A percentile compares a stretch with the other conserved stretches of the same genome.
phyloP scores from a whole-genome alignment of 2,113 vertebrate genomes.

The Anarhynchus alexandrinus region DNA sequence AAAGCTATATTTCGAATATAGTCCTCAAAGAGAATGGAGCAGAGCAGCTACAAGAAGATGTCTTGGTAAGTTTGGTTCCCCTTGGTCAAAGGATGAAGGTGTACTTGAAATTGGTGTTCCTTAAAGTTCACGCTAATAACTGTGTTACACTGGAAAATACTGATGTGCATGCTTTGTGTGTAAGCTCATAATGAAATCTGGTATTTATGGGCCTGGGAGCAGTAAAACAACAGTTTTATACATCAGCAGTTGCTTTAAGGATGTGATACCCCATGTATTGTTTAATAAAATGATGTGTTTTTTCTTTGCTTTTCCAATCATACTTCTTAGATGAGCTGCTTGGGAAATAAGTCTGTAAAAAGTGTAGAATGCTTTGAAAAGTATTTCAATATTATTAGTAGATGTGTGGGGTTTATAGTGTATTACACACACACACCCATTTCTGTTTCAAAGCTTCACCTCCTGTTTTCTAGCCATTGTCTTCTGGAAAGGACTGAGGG shows the following conservation, averaged over 20 bases:
- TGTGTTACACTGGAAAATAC: not conserved
- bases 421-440: not conserved
- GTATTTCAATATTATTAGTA: not conserved
- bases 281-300: not conserved
- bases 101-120: not conserved
- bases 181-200: not conserved
- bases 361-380: not conserved
- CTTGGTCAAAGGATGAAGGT: not conserved
- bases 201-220: not conserved
- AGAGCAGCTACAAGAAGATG: slow-evolving; percentile 78
- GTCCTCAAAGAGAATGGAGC: slow-evolving; percentile 79
- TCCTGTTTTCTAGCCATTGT: not conserved
- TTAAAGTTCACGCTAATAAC: not conserved
- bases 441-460: slow-evolving; percentile 4
- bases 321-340: not conserved
- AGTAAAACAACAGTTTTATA: not conserved
- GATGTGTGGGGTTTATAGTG: not conserved
- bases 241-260: not conserved
- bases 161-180: not conserved
- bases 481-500: not conserved
- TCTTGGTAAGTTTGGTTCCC: slow-evolving; percentile 77
- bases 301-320: not conserved
- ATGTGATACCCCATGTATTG: not conserved
- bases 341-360: not conserved
- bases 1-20: slow-evolving; percentile 77